Evolutionary conservation across 2,888 invertebrate species (phyloP), one percentile per base, ranked within the genome.

Genomic region (Trachelus troglodyta): DNA sequence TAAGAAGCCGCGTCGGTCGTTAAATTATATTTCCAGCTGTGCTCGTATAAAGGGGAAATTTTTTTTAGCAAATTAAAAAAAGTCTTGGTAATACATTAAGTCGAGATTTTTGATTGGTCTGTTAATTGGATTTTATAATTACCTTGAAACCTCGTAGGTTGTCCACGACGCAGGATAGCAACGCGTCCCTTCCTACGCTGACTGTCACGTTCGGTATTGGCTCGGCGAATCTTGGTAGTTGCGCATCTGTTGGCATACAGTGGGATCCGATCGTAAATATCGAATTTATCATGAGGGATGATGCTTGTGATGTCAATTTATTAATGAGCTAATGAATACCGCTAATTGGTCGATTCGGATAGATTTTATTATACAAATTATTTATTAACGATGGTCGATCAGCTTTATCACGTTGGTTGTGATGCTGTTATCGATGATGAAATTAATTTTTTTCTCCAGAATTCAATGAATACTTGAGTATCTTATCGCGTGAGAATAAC

Each of bases 141-240:
- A 97, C 97, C 95, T 97, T 97, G 92, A 96, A 97, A 84, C 94
- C 95, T 89, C 95, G 94, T 81, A 98, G 94, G 92, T 97, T 97
- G 92, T 97, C 97, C 79, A 98, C 97, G 86, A 97, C 96, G 91
- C 98, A 98, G 78, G 97, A 96, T 82, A 98, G 93, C 37, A 97
- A 93, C 34, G 97, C 97, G 92, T 98, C 97, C 75, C 96, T 93
- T 37, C 97, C 97, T 76, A 96, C 95, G 73, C 97, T 96, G 83
- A 97, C 97, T 34, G 98, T 98, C 84, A 97, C 97, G 92, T 98
- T 98, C 76, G 96, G 95, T 86, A 98, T 97, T 76, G 96, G 96
- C 90, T 97, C 97, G 82, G 97, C 96, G 91, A 98, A 97, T 87
- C 95, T 94, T 79, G 98, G 98, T 91, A 96, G 93, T 86, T 94